Conservation (phyloP, 2,888 invertebrate genomes). For the Lordiphosa fenestrarum region DNA sequence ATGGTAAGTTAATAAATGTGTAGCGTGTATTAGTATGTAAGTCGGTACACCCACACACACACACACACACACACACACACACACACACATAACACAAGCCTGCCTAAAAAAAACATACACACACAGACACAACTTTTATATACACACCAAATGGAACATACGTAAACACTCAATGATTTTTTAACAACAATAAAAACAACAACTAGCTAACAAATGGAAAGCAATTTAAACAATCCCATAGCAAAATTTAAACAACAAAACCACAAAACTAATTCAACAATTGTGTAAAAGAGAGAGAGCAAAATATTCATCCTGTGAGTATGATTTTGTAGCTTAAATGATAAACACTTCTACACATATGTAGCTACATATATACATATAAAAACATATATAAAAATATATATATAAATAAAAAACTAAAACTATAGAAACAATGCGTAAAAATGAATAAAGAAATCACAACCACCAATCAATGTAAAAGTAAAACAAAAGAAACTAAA, state of each 20-base stretch:
- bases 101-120: constrained; percentile 52
- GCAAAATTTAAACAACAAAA: constrained; percentile 62
- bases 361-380: constrained; percentile 55
- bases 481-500: constrained; percentile 35
- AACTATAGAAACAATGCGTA: constrained; percentile 48
- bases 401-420: constrained; percentile 30
- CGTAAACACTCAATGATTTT: constrained; percentile 43
- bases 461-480: constrained; percentile 77
- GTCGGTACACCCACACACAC: constrained; percentile 38
- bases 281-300: constrained; percentile 45
- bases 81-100: constrained; percentile 41
- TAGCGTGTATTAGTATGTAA: constrained; percentile 66
- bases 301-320: constrained; percentile 59
- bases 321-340: constrained; percentile 71
- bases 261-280: constrained; percentile 37
- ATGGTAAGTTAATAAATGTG: constrained; percentile 69
- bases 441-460: constrained; percentile 72
- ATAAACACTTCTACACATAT: constrained; percentile 52
- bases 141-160: constrained; percentile 33
- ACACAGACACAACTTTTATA: constrained; percentile 50
- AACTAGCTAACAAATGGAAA: constrained; percentile 34
- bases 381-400: constrained; percentile 34
- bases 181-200: constrained; percentile 35
- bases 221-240: constrained; percentile 72
- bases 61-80: constrained; percentile 35